Evolutionary conservation across 2,888 invertebrate species (phyloP).

Genomic region (Limnephilus auricula): DNA sequence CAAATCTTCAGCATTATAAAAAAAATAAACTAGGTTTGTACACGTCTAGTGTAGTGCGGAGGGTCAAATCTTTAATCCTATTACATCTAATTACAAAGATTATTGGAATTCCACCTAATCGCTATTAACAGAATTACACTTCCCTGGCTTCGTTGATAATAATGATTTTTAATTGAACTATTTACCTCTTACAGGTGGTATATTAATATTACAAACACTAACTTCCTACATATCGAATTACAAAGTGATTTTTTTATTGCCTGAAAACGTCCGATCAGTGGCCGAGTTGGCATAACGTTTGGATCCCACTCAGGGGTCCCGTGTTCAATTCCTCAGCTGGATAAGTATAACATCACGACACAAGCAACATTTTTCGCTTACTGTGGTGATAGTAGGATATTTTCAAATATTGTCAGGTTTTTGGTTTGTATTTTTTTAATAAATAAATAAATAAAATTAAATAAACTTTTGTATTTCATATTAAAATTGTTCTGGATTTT

Average conservation of each 20-base stretch:
- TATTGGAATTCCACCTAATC: slow-evolving; percentile 17
- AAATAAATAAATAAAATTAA: no score
- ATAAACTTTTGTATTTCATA: background rate
- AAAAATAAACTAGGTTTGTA: background rate
- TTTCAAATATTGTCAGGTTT: no score
- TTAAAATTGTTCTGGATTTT: no score
- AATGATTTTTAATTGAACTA: background rate
- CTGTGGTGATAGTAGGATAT: no score
- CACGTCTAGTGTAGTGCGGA: background rate
- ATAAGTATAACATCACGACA: no score
- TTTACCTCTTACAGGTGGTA: background rate
- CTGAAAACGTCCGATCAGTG: no score
- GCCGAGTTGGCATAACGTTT: no score
- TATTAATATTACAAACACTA: background rate
- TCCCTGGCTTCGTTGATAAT: background rate
- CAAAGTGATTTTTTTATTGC: background rate
- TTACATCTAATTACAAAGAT: slow-evolving; percentile 5
- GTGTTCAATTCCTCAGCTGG: no score
- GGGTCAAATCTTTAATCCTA: slow-evolving; percentile 14
- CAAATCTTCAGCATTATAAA: no score
- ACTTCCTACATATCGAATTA: background rate
- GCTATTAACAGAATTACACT: slow-evolving; percentile 29
- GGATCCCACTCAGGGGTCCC: no score
- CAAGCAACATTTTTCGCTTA: no score
- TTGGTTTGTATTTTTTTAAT: no score